Base-by-base conservation (phyloP, 2,797 vertebrate species). In the Sebastes glaucus region DNA sequence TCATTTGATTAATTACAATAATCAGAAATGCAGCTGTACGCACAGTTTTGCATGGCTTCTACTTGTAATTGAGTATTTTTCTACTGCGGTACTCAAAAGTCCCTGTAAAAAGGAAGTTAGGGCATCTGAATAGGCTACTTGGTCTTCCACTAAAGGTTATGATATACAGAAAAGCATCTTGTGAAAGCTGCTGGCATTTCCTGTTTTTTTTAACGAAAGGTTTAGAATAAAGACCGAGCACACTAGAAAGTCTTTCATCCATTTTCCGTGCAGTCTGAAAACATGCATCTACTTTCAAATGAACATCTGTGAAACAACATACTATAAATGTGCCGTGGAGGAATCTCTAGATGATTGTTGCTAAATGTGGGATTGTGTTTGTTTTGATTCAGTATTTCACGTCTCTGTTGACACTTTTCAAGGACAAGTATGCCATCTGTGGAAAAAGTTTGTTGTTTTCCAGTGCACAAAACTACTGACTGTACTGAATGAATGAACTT, bases 251-350 rank as follows among this genome's bases (percentile, higher is more conserved):
- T 35, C 33, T 66, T 30, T 71, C 55, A 78, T 78, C 27, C n/a
- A 25, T 86, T 82, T 74, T 59, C 69, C 63, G 23, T 32, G 76
- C 56, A 52, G 64, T 67, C 65, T 80, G 64, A 79, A 87, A 81
- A 77, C 16, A 73, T 23, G 23, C 53, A 71, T 88, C 42, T 61
- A 25, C 55, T 86, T 77, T 66, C 27, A 85, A 84, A 68, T 60
- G 42, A 85, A 74, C 78, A 85, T 85, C 80, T 85, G 74, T 77
- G 74, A 77, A 70, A 49, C 68, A 59, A 75, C 64, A 70, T 49
- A 32, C 27, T 82, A 53, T 60, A 77, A 85, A 78, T 81, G 20
- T 55, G 69, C 61, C 28, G 3, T 70, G 56, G 16, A 79, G 68
- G 32, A 84, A n/a, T 16, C 32, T 59, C 18, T 3, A 13, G 67